Conservation (phyloP, 2,113 vertebrate species). For the Melanostigma gelatinosum region DNA sequence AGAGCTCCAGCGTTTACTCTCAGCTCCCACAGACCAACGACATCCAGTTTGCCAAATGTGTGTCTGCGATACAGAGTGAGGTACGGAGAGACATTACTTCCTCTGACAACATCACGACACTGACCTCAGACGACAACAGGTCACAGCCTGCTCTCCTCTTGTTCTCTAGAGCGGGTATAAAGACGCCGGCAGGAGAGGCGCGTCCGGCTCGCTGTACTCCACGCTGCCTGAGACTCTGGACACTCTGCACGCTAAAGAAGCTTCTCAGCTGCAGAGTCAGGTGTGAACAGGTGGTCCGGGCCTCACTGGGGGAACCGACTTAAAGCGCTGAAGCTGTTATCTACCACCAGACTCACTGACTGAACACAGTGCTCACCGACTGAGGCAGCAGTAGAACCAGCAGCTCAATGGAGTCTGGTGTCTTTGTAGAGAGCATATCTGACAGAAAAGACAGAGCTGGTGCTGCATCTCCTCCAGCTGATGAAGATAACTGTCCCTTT, state of each 20-base stretch:
- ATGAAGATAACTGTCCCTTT: neutral
- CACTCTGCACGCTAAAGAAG: constrained; percentile 58
- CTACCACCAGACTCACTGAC: no score
- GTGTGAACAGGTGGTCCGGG: constrained; percentile 16
- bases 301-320: no score
- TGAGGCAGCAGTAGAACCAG: no score
- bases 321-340: no score
- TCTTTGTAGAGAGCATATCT: no score
- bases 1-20: constrained; percentile 51
- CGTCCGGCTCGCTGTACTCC: constrained; percentile 85
- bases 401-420: no score
- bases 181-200: constrained; percentile 81
- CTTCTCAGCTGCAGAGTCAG: constrained; percentile 69
- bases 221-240: constrained; percentile 88
- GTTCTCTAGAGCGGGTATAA: constrained; percentile 86
- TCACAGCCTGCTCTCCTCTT: no score
- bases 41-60: constrained; percentile 60
- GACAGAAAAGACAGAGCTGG: no score
- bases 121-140: no score
- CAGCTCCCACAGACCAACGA: constrained; percentile 65
- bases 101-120: neutral
- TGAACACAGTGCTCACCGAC: no score
- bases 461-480: no score
- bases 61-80: constrained; percentile 69
- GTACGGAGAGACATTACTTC: constrained; percentile 11